Percentiles rank a stretch among this genome's conserved stretches.
Conservation (phyloP, 2,113 vertebrate genomes). For the Upupa epops region DNA sequence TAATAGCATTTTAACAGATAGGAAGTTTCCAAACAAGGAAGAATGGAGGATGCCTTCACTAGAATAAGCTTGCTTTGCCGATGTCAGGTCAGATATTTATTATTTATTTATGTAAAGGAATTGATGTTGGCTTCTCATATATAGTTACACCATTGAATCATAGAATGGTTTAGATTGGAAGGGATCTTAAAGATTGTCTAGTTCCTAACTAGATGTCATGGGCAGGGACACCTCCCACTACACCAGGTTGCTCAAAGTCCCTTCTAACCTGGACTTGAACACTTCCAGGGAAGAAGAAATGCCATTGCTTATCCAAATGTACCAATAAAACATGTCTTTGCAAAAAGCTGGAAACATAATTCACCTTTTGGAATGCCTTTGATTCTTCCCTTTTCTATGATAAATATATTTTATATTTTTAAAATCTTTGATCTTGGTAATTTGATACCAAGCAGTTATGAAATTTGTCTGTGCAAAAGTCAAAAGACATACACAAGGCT, state of each 20-base stretch:
- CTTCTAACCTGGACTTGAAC: too few relatives aligned
- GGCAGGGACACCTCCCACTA: too few relatives aligned
- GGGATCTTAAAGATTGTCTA: too few relatives aligned
- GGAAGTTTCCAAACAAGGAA: background rate
- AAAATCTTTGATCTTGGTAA: background rate
- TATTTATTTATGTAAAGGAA: background rate
- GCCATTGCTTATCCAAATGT: background rate
- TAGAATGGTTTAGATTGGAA: too few relatives aligned
- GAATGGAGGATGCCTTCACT: background rate
- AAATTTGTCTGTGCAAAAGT: background rate
- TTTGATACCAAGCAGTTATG: background rate
- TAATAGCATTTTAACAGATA: background rate
- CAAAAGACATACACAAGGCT: background rate
- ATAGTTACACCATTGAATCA: background rate
- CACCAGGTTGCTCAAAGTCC: too few relatives aligned
- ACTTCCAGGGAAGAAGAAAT: background rate
- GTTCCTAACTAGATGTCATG: too few relatives aligned
- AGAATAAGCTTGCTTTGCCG: background rate
- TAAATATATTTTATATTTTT: background rate
- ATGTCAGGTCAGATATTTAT: background rate
- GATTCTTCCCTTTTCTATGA: background rate
- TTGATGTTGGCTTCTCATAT: background rate
- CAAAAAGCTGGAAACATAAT: background rate
- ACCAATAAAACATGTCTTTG: background rate
- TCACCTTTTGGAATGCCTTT: background rate